A percentile compares a stretch with the other conserved stretches of the same genome.
These are phyloP conservation scores for Orthosia incerta DNA, from an alignment of 2,888 invertebrate genomes.

Conservation along the genomic window DNA sequence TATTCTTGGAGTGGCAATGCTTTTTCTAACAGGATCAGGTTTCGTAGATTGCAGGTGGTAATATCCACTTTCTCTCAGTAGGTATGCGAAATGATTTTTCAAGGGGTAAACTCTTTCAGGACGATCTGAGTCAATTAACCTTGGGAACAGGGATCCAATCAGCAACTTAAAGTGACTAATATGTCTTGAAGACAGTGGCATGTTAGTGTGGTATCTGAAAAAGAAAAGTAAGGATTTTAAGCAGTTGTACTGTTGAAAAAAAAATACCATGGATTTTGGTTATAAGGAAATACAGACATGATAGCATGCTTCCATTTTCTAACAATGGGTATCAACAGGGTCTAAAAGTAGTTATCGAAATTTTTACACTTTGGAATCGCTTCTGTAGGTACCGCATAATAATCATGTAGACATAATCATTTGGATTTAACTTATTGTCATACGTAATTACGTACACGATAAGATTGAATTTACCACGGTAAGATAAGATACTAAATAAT, in stretches of 20 bases:
- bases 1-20: too few species aligned
- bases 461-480: slow-evolving; percentile 1
- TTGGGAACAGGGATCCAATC: slow-evolving; percentile 89
- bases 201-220: slow-evolving; percentile 93
- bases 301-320: too few species aligned
- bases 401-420: background rate
- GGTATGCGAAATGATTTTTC: slow-evolving; percentile 70
- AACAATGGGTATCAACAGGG: too few species aligned
- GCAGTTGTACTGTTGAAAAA: too few species aligned
- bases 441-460: slow-evolving; percentile 22
- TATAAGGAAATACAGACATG: background rate
- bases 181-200: slow-evolving; percentile 88
- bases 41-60: slow-evolving; percentile 95
- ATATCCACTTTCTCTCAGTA: slow-evolving; percentile 91
- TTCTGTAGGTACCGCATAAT: background rate
- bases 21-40: slow-evolving; percentile 95
- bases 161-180: slow-evolving; percentile 81
- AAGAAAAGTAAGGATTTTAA: slow-evolving; percentile 53
- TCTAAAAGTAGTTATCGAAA: background rate
- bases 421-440: background rate
- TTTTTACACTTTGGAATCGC: background rate
- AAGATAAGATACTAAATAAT: slow-evolving; percentile 29
- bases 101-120: slow-evolving; percentile 90
- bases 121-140: slow-evolving; percentile 82
- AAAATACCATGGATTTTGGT: too few species aligned